phyloP scores from a whole-genome alignment of 2,113 vertebrate species.

The Aramus guarauna region DNA sequence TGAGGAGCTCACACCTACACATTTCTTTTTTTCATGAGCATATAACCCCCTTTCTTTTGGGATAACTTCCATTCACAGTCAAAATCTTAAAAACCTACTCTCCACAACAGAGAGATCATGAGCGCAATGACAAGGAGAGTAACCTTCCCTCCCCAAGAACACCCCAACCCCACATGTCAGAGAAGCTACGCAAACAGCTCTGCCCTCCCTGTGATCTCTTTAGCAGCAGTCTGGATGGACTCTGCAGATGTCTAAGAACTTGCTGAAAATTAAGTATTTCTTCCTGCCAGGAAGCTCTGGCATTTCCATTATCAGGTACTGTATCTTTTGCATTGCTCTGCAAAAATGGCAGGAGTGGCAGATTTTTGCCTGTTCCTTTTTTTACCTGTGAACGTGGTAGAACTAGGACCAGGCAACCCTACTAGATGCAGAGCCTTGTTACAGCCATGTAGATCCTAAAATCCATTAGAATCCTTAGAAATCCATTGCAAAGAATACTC shows the following conservation, averaged over 20 bases:
- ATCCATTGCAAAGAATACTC: background rate
- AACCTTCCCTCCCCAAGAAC: background rate
- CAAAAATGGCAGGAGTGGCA: background rate
- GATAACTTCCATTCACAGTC: background rate
- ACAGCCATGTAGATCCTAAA: background rate
- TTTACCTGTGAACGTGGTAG: background rate
- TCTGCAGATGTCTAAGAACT: background rate
- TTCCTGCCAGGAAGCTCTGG: background rate
- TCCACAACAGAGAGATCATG: background rate
- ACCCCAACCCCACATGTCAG: fast-evolving
- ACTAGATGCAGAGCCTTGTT: background rate
- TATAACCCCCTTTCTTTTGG: background rate
- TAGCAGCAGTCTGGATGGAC: background rate
- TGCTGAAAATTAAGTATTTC: background rate
- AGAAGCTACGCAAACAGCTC: background rate
- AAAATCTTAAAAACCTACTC: background rate
- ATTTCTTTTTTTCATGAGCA: background rate
- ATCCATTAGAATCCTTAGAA: background rate
- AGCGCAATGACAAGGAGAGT: background rate
- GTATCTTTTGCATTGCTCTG: background rate
- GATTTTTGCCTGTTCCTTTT: background rate
- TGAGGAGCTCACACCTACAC: background rate
- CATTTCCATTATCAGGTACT: background rate
- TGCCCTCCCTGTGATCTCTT: background rate
- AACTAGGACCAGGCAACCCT: background rate